Base-by-base conservation (phyloP, 2,888 invertebrate genomes). In the Melangyna quadrimaculata region DNA sequence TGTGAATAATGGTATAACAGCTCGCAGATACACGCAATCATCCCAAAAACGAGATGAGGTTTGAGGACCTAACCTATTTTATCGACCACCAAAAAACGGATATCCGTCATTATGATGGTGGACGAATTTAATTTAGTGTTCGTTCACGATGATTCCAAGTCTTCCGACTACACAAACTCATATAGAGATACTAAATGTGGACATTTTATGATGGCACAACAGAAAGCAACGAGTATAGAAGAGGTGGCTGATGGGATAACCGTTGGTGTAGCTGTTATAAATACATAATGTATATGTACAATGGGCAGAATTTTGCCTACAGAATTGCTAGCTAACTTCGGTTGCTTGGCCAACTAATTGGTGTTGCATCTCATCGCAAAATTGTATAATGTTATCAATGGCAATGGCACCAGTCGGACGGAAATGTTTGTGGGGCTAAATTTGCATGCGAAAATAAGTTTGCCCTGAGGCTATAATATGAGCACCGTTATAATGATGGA, bases 21-120 rank as follows among this genome's bases (percentile, higher is more conserved):
- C 71, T 63, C 37, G 48, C 65, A 65, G 10, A 63, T 14, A 37
- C n/a, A 48, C 53, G 24, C 10, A 53, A 2, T 40, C 27, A 27
- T 40, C 9, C 24, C 40, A 24, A 27, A 40, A 61, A 27, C 51
- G 7, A 27, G 27, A 63, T 17, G 63, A 63, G 14, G 40, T n/a
- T n/a, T n/a, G n/a, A 40, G 6, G 63, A 63, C 48, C 48, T 55
- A 72, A 65, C 65, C 53, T 65, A 55, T 70, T 77, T 77, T 78
- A 77, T 78, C 67, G 51, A 55, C 78, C 61, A 67, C 78, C 78
- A 61, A 78, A 82, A 69, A 78, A 73, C 72, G 82, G 69, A 82
- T 78, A 82, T 82, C 82, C 82, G 78, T 82, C 82, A 73, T 78
- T 82, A 82, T 73, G 78, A 53, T 72, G 82, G 59, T 61, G 72